Evolutionary conservation across 2,113 vertebrate genomes (phyloP).

Genomic region (Glareola pratincola): DNA sequence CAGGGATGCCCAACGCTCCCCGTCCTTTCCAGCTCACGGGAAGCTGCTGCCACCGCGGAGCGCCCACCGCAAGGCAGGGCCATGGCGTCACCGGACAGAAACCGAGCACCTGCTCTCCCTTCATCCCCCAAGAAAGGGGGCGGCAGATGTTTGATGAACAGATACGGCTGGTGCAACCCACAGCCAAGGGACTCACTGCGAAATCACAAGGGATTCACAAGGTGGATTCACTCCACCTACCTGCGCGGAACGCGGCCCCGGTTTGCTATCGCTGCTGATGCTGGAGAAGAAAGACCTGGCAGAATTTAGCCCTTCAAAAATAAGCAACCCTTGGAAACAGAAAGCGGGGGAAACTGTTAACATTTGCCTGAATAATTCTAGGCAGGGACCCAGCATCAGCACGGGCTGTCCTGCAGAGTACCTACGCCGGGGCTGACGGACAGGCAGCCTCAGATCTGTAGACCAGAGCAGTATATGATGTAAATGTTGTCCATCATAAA

Average conservation of each 20-base stretch:
- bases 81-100: background rate
- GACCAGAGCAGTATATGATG: slow-evolving; percentile 73
- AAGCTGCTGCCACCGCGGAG: background rate
- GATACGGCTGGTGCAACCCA: rapidly evolving
- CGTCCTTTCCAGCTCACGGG: background rate
- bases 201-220: no score
- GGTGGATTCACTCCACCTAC: background rate
- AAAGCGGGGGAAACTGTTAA: background rate
- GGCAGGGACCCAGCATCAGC: background rate
- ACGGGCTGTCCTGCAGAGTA: background rate
- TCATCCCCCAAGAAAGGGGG: background rate
- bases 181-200: background rate
- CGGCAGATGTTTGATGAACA: background rate
- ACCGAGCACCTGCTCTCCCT: background rate
- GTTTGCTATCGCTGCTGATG: background rate
- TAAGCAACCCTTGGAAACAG: background rate
- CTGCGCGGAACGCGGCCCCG: rapidly evolving
- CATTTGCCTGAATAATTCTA: background rate
- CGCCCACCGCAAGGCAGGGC: background rate
- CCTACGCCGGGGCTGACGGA: background rate
- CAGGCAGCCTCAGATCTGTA: slow-evolving; percentile 48
- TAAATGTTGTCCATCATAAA: slow-evolving; percentile 83
- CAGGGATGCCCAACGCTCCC: background rate
- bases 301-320: background rate
- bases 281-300: background rate